A percentile compares a stretch with the other conserved stretches of the same genome.
These are phyloP conservation scores for Thereva nobilitata DNA, from an alignment of 2,888 invertebrate species.

Conservation along the genomic window DNA sequence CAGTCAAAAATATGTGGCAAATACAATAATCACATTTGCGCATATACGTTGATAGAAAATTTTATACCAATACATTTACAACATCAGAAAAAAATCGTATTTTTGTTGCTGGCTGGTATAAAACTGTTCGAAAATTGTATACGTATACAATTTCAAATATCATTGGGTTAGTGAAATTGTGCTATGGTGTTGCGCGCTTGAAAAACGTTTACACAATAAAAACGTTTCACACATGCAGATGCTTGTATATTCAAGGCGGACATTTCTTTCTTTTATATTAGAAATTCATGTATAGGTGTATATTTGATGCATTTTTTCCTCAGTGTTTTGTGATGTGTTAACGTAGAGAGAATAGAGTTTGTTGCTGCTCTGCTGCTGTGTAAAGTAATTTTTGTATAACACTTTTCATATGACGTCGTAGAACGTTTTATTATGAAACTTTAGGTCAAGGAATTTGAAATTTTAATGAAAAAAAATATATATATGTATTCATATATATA, in stretches of 20 bases:
- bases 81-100: background rate
- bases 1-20: constrained; percentile 38
- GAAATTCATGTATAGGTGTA: background rate
- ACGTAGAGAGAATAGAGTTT: too few relatives aligned
- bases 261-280: background rate
- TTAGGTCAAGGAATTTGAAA: constrained; percentile 33
- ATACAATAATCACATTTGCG: constrained; percentile 14
- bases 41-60: constrained; percentile 6
- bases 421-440: constrained; percentile 34
- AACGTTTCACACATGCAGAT: background rate
- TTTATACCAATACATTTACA: background rate
- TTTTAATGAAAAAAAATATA: constrained; percentile 15
- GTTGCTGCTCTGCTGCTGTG: background rate
- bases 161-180: background rate
- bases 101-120: constrained; percentile 3
- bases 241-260: background rate
- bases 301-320: too few relatives aligned
- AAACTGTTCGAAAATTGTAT: constrained; percentile 20
- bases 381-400: constrained; percentile 27
- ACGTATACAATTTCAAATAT: background rate
- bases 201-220: constrained; percentile 1
- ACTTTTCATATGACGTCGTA: constrained; percentile 32
- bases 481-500: too few relatives aligned
- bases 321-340: too few relatives aligned
- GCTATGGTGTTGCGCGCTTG: background rate